These are phyloP conservation scores for Petrocephalus microphthalmus DNA, from an alignment of 2,113 vertebrate genomes.

Conservation along the genomic window DNA sequence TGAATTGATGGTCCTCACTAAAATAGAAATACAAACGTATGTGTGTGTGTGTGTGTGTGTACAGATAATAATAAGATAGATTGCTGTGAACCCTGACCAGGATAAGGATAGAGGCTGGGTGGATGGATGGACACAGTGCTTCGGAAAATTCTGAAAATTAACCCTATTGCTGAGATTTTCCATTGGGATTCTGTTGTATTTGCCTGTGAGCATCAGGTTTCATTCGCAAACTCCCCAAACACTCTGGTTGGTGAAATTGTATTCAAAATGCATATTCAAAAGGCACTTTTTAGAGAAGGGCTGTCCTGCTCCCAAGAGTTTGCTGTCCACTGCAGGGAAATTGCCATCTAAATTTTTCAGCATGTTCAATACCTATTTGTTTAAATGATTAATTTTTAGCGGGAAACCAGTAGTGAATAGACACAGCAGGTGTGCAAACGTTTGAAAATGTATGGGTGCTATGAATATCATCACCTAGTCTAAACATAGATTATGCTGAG, in stretches of 20 bases:
- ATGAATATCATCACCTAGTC: not conserved
- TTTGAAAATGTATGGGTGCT: not conserved
- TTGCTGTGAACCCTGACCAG: not conserved
- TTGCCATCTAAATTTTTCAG: not conserved
- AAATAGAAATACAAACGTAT: no score
- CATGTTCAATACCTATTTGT: not conserved
- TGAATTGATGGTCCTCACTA: not conserved
- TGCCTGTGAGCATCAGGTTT: not conserved
- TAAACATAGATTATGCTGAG: not conserved
- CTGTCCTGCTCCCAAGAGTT: not conserved
- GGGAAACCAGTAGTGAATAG: not conserved
- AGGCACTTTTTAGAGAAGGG: not conserved
- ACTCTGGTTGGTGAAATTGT: not conserved
- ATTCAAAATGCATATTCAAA: not conserved
- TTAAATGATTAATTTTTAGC: not conserved
- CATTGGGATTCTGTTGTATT: not conserved
- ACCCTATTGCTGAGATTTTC: not conserved
- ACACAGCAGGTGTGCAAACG: not conserved
- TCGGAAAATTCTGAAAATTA: not conserved
- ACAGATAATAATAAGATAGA: not conserved
- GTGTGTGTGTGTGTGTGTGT: not conserved
- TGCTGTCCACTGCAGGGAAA: not conserved
- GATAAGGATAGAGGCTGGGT: not conserved
- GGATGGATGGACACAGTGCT: not conserved
- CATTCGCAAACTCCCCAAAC: not conserved